phyloP scores from a whole-genome alignment of 2,888 invertebrate species.

The Caenorhabditis sp. region DNA sequence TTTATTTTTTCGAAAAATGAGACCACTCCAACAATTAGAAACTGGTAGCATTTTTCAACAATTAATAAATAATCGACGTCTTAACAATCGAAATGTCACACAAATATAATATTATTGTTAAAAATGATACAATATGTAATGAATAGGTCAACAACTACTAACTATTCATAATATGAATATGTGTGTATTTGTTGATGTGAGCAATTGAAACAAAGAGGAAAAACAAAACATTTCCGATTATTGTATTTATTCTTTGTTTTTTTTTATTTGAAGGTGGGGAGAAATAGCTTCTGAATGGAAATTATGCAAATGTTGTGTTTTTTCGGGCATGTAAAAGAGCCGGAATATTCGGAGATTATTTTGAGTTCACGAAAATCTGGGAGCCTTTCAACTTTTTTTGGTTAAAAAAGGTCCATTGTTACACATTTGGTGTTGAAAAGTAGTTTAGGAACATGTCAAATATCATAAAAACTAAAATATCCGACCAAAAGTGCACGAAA shows the following conservation, averaged over 20 bases:
- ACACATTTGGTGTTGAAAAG: no score
- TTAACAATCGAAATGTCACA: constrained; percentile 1
- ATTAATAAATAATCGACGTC: neutral
- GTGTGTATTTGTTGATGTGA: neutral
- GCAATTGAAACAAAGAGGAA: neutral
- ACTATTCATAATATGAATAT: constrained; percentile 1
- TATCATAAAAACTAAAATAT: neutral
- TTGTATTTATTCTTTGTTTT: neutral
- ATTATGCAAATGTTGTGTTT: no score
- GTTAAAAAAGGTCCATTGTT: no score
- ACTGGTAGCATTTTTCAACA: neutral
- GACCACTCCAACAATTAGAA: neutral
- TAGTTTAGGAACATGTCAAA: no score
- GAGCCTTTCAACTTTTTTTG: no score
- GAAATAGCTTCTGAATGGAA: neutral
- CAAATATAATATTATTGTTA: neutral
- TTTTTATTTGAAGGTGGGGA: neutral
- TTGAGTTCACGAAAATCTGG: no score
- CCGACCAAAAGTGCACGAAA: neutral
- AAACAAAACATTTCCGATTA: neutral
- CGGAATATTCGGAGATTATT: no score
- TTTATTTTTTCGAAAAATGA: neutral
- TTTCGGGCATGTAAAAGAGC: no score
- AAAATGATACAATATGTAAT: neutral
- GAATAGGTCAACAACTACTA: constrained; percentile 1